These are phyloP conservation scores for Protodeltote pygarga DNA, from an alignment of 2,888 invertebrate genomes.

Conservation along the genomic window DNA sequence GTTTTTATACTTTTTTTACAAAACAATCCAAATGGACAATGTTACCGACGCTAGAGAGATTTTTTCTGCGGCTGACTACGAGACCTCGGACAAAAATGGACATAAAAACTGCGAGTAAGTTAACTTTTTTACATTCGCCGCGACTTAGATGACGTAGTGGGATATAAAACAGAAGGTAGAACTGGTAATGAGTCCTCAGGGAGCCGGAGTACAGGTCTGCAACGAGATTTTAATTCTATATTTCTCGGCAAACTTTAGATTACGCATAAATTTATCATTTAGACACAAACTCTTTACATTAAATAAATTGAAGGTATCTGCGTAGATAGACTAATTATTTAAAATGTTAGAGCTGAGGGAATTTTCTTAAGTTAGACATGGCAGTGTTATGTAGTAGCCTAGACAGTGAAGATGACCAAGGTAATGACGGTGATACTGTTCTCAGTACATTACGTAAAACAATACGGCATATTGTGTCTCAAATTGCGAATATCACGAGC, in stretches of 20 bases:
- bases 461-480: slow-evolving; percentile 44
- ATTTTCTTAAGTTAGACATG: slow-evolving; percentile 8
- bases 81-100: slow-evolving; percentile 30
- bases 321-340: slow-evolving; percentile 14
- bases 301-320: slow-evolving; percentile 16
- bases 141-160: slow-evolving; percentile 20
- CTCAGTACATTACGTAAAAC: slow-evolving; percentile 44
- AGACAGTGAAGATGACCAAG: slow-evolving; percentile 14
- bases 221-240: slow-evolving; percentile 18
- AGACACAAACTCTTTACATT: slow-evolving; percentile 31
- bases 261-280: slow-evolving; percentile 28
- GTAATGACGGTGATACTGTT: slow-evolving; percentile 21
- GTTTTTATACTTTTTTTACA: slow-evolving; percentile 21
- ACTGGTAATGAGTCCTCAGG: slow-evolving; percentile 18
- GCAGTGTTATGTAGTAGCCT: background rate
- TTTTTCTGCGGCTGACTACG: slow-evolving; percentile 14
- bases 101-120: slow-evolving; percentile 30
- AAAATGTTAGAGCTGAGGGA: slow-evolving; percentile 10
- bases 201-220: slow-evolving; percentile 9
- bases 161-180: slow-evolving; percentile 13
- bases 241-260: slow-evolving; percentile 20
- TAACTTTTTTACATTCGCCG: slow-evolving; percentile 19
- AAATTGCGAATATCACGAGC: slow-evolving; percentile 61
- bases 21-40: slow-evolving; percentile 6
- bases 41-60: slow-evolving; percentile 7